Evolutionary conservation across 2,888 invertebrate species (phyloP).

Genomic region (Clistopyga incitator): DNA sequence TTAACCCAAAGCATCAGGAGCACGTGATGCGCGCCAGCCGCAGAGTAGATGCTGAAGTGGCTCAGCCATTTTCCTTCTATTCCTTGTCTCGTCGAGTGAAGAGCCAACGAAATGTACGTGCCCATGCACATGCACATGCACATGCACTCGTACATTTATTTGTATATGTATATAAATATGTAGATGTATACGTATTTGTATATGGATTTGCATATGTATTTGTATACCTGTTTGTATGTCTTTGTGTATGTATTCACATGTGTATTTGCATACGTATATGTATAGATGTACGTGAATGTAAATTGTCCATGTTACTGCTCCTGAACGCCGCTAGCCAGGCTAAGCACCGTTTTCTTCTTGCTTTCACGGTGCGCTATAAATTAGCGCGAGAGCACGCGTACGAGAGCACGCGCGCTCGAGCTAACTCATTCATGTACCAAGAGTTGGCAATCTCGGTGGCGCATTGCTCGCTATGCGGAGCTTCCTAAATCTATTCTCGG

Average conservation of each 20-base stretch:
- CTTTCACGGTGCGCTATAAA: constrained; percentile 75
- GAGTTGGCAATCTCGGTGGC: constrained; percentile 77
- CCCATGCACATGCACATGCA: no score
- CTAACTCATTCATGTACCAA: constrained; percentile 82
- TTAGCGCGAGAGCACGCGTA: constrained; percentile 80
- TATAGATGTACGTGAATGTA: no score
- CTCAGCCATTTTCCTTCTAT: constrained; percentile 32
- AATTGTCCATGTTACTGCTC: background rate
- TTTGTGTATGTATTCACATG: no score
- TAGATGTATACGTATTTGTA: no score
- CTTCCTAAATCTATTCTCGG: constrained; percentile 81
- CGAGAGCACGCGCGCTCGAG: constrained; percentile 70
- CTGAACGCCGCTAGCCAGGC: background rate
- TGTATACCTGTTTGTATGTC: no score
- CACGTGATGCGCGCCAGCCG: constrained; percentile 39
- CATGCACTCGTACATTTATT: no score
- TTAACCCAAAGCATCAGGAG: constrained; percentile 42
- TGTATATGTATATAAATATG: no score
- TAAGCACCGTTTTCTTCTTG: constrained; percentile 38
- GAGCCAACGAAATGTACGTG: background rate
- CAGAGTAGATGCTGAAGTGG: constrained; percentile 16
- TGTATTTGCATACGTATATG: background rate
- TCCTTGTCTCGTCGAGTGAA: background rate
- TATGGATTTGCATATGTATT: no score
- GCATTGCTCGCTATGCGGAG: constrained; percentile 75